These are phyloP conservation scores for Limonius californicus DNA, from an alignment of 1,140 invertebrate species.

Conservation along the genomic window DNA sequence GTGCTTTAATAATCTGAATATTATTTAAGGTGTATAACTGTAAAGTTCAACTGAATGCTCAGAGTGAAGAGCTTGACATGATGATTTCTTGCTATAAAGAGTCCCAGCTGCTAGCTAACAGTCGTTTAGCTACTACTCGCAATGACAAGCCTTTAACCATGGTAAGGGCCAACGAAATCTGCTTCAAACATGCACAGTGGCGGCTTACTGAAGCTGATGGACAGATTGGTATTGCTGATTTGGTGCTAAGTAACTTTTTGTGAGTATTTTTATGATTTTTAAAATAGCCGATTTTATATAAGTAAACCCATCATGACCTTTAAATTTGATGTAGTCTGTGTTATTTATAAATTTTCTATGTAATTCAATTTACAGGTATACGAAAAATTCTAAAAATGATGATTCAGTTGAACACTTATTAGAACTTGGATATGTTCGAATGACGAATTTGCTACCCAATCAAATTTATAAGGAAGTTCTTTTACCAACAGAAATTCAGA, in stretches of 20 bases:
- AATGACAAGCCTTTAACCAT: constrained; percentile 68
- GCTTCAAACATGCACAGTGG: constrained; percentile 99
- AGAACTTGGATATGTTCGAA: constrained; percentile 94
- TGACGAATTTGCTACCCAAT: constrained; percentile 92
- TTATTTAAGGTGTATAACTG: constrained; percentile 73
- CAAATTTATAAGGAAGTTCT: constrained; percentile 92
- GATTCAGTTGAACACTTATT: constrained; percentile 96
- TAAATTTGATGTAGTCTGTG: neutral
- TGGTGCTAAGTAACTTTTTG: constrained; percentile 93
- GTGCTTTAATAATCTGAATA: neutral
- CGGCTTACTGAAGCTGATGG: constrained; percentile 95
- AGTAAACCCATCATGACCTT: neutral
- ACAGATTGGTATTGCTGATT: constrained; percentile 93
- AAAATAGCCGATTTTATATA: too few species aligned
- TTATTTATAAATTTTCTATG: neutral
- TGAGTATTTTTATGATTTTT: constrained; percentile 48
- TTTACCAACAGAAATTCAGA: constrained; percentile 80
- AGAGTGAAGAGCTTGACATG: constrained; percentile 91
- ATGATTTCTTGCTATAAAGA: constrained; percentile 88
- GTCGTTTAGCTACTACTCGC: constrained; percentile 52
- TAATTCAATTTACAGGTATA: constrained; percentile 62
- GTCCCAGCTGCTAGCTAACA: constrained; percentile 64
- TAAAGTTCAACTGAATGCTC: constrained; percentile 80
- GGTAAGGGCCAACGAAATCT: constrained; percentile 92
- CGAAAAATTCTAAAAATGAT: constrained; percentile 93